Evolutionary conservation across 2,888 invertebrate species (phyloP), one percentile per base, ranked within the genome.

Genomic region (Isoperla grammatica): DNA sequence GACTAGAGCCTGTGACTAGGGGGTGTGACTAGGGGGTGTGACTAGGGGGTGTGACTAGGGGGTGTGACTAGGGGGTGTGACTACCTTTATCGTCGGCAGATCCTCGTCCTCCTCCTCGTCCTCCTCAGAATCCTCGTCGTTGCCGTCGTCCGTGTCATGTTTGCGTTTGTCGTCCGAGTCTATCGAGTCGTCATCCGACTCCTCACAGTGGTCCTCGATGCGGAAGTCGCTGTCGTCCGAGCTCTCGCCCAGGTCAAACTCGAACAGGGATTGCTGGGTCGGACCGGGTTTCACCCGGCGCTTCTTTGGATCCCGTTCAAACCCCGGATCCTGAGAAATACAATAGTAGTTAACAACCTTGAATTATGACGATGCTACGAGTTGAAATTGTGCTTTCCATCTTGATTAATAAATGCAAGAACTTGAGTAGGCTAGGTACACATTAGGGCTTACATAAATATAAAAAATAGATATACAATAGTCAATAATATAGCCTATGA

Each of bases 161-260:
- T 57, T 42, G n/a, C 53, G 81, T 66, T 80, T 81, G 68, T 83
- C 85, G 66, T 85, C 83, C 49, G 84, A 84, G 68, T 87, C 86
- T 62, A 85, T 80, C 1, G 86, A 87, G 73, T 88, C 86, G 71
- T 88, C 86, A 72, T 87, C 89, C 64, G 88, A 88, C 67, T 88
- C 86, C 65, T 86, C 85, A 59, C 83, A 82, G 70, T 90, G 90
- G 72, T 90, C 90, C 72, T 91, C 91, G 61, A 92, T 91, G 57
- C 94, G 84, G 75, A 95, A 95, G 76, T 95, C 95, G 62, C 94
- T 95, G 75, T 95, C 95, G 72, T 95, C 94, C 0, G 93, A 93
- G 72, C 94, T 94, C 73, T 92, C 92, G 39, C 88, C 94, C 61
- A 91, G 79, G 76, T 92, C 92, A 68, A 91, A 89, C 73, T 90